Base-by-base conservation (phyloP, 2,888 invertebrate genomes). In the Hipparchia semele region DNA sequence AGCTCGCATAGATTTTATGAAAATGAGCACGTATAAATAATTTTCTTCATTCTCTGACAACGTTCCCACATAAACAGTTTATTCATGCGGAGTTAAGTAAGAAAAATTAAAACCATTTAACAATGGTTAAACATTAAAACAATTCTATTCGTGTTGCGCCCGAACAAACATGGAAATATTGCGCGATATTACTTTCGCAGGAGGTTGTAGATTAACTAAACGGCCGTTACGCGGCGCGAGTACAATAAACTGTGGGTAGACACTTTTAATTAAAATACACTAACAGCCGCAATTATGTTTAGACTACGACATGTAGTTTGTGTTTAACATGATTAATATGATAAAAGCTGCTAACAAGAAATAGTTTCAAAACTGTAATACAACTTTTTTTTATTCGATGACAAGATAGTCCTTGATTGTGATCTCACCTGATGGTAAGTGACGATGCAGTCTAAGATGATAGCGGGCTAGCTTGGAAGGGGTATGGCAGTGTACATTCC, bases 211-310 rank as follows among this genome's bases (percentile, higher is more conserved):
- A 72, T 75, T 69, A 76, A 75, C 69, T 54, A 72, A 75, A 73
- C 73, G 70, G 70, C 75, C 76, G 72, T 71, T 64, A 68, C 72
- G 73, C 66, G 61, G n/a, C 69, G 68, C 54, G 60, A 61, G 73
- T 73, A 71, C 77, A 68, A 76, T 71, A 73, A 73, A 74, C 70
- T 64, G 67, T 67, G 69, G 53, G 60, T 66, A 74, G 75, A 73
- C 76, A 74, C 62, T 76, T 77, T 78, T 77, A 79, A 79, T 78
- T 78, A 79, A 76, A 79, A 76, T 73, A 73, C 71, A 75, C 71
- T 61, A 60, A 73, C 72, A 73, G 61, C 73, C 56, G 66, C 58
- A 49, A 64, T 69, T 49, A 70, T 70, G 4, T 49, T 39, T n/a
- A 58, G 60, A 72, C 49, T 64, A 56, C 70, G 73, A 75, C 53